Base-by-base conservation (phyloP, 2,888 invertebrate species). In the Malthinus seriepunctatus region DNA sequence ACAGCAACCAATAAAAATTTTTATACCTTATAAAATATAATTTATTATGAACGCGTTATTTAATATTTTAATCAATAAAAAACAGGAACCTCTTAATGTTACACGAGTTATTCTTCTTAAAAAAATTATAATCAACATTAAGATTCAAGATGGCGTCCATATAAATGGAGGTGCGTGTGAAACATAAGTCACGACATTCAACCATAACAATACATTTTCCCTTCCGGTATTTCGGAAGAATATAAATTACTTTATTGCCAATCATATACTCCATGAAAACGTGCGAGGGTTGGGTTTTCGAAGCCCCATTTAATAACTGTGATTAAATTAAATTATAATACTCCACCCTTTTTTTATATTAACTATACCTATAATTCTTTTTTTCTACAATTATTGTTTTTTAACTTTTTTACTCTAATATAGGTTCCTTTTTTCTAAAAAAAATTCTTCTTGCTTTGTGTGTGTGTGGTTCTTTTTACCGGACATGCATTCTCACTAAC, bases 401-500 rank as follows among this genome's bases (percentile, higher is more conserved):
- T 5, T 23, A 23, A 23, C 2, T 3, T 23, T 23, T 23, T 23
- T 23, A 23, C 23, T 23, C 23, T 23, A 23, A 23, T 3, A 23
- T 23, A 23, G 5, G 2, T 23, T 23, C 23, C 23, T 23, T 23
- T 23, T 23, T 23, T 23, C 2, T 23, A 3, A 23, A 51, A 50
- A 39, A 31, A 44, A 66, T 67, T 68, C 68, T 66, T 67, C 68
- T 60, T 51, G 55, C 52, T n/a, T n/a, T n/a, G n/a, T 63, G 51
- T 50, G 54, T 63, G 51, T 50, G 54, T 42, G 54, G 53, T 63
- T 56, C 56, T 14, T 42, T 48, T 45, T 50, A 49, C 55, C 46
- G 65, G 62, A 66, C 65, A 71, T 68, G 68, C 69, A 73, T 73
- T 71, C 72, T 67, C 63, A 64, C 66, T 15, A 68, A 65, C 71